Evolutionary conservation across 2,888 invertebrate species (phyloP).

Genomic region (Plagodis pulveraria): DNA sequence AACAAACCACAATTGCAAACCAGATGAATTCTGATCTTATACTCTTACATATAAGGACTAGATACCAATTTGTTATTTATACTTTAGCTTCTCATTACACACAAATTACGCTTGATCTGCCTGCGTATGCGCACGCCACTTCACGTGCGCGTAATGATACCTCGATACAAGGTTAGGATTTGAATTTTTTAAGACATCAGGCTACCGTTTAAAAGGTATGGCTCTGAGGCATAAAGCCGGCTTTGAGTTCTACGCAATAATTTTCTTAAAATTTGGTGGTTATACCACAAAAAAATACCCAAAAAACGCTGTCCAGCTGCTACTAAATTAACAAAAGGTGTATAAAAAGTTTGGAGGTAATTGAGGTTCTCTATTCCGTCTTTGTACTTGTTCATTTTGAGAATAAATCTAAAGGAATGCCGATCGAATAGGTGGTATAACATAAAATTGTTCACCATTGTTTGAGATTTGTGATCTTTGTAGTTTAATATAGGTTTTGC

Average conservation of each 20-base stretch:
- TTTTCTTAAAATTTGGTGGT: slow-evolving; percentile 22
- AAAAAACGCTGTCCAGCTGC: slow-evolving; percentile 23
- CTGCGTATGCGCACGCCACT: slow-evolving; percentile 64
- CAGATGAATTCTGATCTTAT: slow-evolving; percentile 1
- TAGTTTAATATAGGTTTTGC: too few relatives aligned
- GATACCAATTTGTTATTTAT: not conserved
- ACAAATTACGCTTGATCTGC: slow-evolving; percentile 13
- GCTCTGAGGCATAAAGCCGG: slow-evolving; percentile 49
- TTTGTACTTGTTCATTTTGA: slow-evolving; percentile 8
- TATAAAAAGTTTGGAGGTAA: slow-evolving; percentile 14
- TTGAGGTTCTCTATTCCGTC: slow-evolving; percentile 17
- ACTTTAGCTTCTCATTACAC: slow-evolving; percentile 22
- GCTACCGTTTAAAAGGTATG: slow-evolving; percentile 57
- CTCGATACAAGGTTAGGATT: slow-evolving; percentile 59
- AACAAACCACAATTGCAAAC: not conserved
- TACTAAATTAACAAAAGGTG: slow-evolving; percentile 14
- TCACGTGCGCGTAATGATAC: slow-evolving; percentile 71
- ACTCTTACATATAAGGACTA: not conserved
- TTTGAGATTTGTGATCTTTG: too few relatives aligned
- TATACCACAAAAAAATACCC: slow-evolving; percentile 17
- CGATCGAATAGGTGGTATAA: not conserved
- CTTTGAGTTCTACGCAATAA: slow-evolving; percentile 17
- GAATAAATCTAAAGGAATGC: slow-evolving; percentile 11
- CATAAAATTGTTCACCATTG: too few relatives aligned
- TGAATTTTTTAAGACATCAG: slow-evolving; percentile 60